Evolutionary conservation across 2,113 vertebrate genomes (phyloP).

Genomic region (Scatophagus argus): DNA sequence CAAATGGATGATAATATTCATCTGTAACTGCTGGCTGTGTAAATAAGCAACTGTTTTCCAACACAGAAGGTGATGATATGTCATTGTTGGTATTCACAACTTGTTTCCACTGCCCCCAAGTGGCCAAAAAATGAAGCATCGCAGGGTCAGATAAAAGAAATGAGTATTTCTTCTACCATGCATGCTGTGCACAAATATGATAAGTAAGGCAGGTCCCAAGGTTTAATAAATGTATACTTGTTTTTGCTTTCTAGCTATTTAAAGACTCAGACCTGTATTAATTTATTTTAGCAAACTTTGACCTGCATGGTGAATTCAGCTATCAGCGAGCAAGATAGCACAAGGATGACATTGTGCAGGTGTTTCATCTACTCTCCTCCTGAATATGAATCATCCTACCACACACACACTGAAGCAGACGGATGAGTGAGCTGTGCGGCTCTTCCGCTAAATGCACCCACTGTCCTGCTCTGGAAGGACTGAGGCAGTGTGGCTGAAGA

Average conservation of each 20-base stretch:
- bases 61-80: no score
- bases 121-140: no score
- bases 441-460: conserved; percentile 72
- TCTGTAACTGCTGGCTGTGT: no score
- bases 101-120: no score
- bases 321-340: conserved; percentile 38
- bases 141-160: no score
- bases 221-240: no score
- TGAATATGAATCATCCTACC: conserved; percentile 45
- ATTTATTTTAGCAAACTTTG: conserved; percentile 3
- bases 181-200: no score
- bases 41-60: no score
- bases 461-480: conserved; percentile 66
- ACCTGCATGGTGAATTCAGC: conserved; percentile 36
- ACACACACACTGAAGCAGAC: conserved; percentile 28
- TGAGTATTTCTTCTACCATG: no score
- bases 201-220: no score
- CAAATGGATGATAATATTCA: no score
- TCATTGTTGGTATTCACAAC: no score
- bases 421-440: conserved; percentile 29
- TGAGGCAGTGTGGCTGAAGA: conserved; percentile 50
- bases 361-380: conserved; percentile 54
- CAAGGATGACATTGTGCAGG: conserved; percentile 66
- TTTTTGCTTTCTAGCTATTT: background rate
- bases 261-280: background rate